Evolutionary conservation across 53 echinoderm and acorn worm species (phyloP), one percentile per base, ranked within the genome.

Genomic region (Patiria pectinifera): DNA sequence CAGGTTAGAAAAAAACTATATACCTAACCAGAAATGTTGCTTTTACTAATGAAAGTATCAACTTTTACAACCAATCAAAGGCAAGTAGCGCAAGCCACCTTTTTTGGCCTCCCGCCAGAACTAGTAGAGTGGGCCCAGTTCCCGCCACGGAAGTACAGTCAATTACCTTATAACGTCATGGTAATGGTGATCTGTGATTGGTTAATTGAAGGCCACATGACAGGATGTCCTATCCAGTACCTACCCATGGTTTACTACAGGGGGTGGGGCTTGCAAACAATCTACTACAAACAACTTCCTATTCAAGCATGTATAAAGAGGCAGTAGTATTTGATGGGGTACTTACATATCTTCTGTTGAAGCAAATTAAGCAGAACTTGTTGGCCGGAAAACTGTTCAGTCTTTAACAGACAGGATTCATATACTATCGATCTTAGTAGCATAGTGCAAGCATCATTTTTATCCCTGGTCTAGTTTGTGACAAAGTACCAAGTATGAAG

Each of bases 221-320:
- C 90, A 90, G 90, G 90, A 90, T 69, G 90, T 90, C 46, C 80
- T 81, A 21, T 61, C 35, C 79, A 89, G 26, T 61, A 49, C 89
- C 82, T 43, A 45, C 90, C 66, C 70, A 13, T 45, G 60, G 80
- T 78, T 81, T 80, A 90, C 90, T 90, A 90, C 69, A 63, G 69
- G 46, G 48, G 90, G 90, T 61, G 69, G 69, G 18, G 90, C 90
- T 69, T 90, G 79, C 48, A 69, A 83, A 90, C 69, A 81, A 80
- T 48, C 81, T 90, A 90, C 90, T 90, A 90, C 90, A 35, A 60
- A 76, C 7, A 22, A 81, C 90, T 90, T 81, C 90, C 90, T 90
- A 11, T 45, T n/a, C 66, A 69, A 81, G 80, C 43, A 81, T 23
- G 21, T 90, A 90, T 90, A 90, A 66, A 90, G 53, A 47, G 25